These are phyloP conservation scores for Opisthograptis luteolata DNA, from an alignment of 2,888 invertebrate species.

Conservation along the genomic window DNA sequence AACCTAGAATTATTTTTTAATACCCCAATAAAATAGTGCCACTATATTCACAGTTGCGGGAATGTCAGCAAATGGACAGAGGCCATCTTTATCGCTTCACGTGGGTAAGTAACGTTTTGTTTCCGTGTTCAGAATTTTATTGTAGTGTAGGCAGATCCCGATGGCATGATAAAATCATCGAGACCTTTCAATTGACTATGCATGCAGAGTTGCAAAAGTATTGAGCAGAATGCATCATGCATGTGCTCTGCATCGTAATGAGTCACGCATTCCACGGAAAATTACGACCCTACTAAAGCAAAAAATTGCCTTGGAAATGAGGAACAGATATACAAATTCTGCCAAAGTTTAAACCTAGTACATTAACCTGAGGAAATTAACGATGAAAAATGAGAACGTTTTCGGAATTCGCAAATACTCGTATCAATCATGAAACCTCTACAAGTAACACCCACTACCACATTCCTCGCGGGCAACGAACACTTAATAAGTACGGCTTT, in stretches of 20 bases:
- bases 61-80: conserved; percentile 10
- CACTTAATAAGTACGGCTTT: conserved; percentile 19
- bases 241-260: conserved; percentile 20
- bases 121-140: conserved; percentile 31
- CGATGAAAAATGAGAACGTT: background rate
- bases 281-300: conserved; percentile 2
- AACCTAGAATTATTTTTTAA: background rate
- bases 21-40: background rate
- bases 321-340: background rate
- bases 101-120: conserved; percentile 27
- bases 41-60: background rate
- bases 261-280: conserved; percentile 15
- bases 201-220: conserved; percentile 29
- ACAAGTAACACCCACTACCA: conserved; percentile 19
- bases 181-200: conserved; percentile 27
- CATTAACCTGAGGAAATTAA: background rate
- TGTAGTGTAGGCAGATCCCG: conserved; percentile 27
- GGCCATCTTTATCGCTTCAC: conserved; percentile 23
- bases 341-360: background rate
- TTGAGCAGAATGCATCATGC: conserved; percentile 26
- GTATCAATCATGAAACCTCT: conserved; percentile 13
- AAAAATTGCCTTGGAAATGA: background rate
- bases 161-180: conserved; percentile 27
- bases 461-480: conserved; percentile 22
- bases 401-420: conserved; percentile 2